phyloP scores from a whole-genome alignment of 2,113 vertebrate genomes.

The Ochotona curzoniae region DNA sequence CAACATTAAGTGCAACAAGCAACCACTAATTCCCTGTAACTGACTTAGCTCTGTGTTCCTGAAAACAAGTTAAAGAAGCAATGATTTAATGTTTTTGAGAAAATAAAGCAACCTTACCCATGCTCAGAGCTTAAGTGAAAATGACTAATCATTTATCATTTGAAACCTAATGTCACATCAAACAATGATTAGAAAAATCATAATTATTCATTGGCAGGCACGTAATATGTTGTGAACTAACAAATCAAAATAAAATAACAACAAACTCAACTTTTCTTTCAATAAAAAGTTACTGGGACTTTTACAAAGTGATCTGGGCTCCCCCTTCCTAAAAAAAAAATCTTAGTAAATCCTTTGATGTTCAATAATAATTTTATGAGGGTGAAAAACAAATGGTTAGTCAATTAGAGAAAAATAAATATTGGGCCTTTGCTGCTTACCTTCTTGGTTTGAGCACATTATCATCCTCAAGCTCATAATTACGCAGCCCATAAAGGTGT shows the following conservation, averaged over 20 bases:
- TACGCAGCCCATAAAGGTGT: background rate
- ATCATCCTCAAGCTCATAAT: background rate
- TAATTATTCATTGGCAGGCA: slow-evolving; percentile 7
- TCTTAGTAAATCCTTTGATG: slow-evolving; percentile 27
- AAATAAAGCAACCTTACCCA: background rate
- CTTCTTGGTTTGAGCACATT: background rate
- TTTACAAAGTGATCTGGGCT: too few species aligned
- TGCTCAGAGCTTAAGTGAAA: background rate
- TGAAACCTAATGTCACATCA: slow-evolving; percentile 12
- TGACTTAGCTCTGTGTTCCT: background rate
- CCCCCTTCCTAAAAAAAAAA: background rate
- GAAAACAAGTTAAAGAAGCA: background rate
- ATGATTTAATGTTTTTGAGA: background rate
- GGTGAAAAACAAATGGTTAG: background rate
- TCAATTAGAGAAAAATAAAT: background rate
- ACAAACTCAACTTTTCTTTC: slow-evolving; percentile 32
- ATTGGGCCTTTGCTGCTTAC: background rate
- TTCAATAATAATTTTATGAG: slow-evolving; percentile 9
- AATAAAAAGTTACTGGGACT: slow-evolving; percentile 3
- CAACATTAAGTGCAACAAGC: slow-evolving; percentile 13
- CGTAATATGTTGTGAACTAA: background rate
- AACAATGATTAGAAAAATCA: slow-evolving; percentile 18
- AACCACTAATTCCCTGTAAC: slow-evolving; percentile 9
- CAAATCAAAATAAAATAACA: slow-evolving; percentile 39
- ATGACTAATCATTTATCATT: slow-evolving; percentile 13